These are phyloP conservation scores for Ivindomyrus marchei DNA, from an alignment of 2,113 vertebrate genomes.

Conservation along the genomic window DNA sequence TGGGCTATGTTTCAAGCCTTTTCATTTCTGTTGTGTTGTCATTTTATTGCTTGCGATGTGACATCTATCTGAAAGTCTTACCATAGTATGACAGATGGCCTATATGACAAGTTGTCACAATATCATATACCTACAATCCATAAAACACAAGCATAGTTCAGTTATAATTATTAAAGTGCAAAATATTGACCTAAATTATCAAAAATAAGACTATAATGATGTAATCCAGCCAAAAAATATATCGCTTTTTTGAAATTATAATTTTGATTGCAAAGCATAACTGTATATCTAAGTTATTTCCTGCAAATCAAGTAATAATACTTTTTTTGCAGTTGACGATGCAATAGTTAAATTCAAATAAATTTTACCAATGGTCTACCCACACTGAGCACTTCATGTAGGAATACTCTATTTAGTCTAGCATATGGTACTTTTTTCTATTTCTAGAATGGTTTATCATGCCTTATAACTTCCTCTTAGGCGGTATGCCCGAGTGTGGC, in stretches of 20 bases:
- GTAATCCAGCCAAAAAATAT: not conserved
- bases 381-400: not conserved
- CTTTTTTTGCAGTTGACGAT: not conserved
- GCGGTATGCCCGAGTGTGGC: conserved; percentile 36
- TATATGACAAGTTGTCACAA: not conserved
- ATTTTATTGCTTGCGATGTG: not conserved
- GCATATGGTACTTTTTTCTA: not conserved
- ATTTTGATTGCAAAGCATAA: not conserved
- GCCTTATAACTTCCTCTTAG: conserved; percentile 48
- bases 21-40: not conserved
- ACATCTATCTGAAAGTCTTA: not conserved
- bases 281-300: not conserved
- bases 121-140: not conserved
- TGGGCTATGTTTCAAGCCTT: not conserved
- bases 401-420: not conserved
- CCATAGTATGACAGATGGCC: not conserved
- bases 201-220: not conserved
- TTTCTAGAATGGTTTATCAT: conserved; percentile 16
- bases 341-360: not conserved
- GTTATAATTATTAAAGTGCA: conserved; percentile 7
- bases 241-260: not conserved
- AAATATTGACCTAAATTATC: not conserved
- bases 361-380: not conserved
- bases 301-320: not conserved
- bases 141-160: not conserved